Conservation (phyloP, 2,113 vertebrate species). For the Platichthys stellatus region DNA sequence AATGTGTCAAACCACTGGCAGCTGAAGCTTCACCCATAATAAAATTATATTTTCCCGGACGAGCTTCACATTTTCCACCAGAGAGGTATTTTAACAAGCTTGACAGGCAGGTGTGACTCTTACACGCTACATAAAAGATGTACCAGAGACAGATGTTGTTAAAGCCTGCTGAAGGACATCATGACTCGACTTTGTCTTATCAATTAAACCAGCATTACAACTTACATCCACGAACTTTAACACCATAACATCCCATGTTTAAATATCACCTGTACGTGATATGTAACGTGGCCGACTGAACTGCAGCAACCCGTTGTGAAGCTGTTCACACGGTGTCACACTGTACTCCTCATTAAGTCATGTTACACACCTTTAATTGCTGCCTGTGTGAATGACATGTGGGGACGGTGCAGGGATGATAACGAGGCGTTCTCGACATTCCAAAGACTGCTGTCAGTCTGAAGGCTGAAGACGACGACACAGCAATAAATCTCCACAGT, state of each 20-base stretch:
- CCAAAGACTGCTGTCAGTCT: constrained; percentile 30
- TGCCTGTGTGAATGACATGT: constrained; percentile 6
- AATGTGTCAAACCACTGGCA: not conserved
- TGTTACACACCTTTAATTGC: constrained; percentile 13
- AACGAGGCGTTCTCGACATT: constrained; percentile 42
- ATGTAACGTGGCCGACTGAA: not conserved
- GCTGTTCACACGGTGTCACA: not conserved
- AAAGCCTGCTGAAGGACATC: not conserved
- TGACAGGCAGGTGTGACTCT: constrained; percentile 16
- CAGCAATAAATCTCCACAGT: not conserved
- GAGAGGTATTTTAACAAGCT: constrained; percentile 44
- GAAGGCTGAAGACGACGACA: not conserved
- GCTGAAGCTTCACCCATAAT: constrained; percentile 7
- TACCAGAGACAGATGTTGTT: constrained; percentile 25
- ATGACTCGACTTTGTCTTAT: not conserved
- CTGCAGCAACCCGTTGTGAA: not conserved
- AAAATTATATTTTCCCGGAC: not conserved
- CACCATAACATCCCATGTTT: not conserved
- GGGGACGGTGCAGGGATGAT: constrained; percentile 15
- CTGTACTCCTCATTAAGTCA: not conserved
- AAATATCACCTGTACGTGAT: not conserved
- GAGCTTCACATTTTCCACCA: not conserved
- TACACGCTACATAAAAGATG: not conserved
- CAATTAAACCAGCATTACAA: not conserved
- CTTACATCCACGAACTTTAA: not conserved